These are phyloP conservation scores for Ahaetulla prasina DNA, from an alignment of 2,113 vertebrate species.

Conservation along the genomic window DNA sequence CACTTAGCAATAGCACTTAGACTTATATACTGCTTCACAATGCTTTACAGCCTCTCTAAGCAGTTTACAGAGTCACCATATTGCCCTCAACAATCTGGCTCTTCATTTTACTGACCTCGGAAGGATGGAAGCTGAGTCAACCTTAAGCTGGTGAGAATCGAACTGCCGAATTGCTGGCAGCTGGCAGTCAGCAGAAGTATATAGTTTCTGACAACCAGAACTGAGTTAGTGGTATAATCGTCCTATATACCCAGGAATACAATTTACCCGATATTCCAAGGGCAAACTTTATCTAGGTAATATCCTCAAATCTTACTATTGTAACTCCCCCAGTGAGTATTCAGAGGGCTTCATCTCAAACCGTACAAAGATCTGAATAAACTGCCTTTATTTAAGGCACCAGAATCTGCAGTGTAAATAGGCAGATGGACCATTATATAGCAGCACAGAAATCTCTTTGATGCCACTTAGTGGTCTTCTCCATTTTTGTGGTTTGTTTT, in stretches of 20 bases:
- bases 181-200: neutral
- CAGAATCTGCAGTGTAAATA: neutral
- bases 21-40: no score
- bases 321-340: slow-evolving; percentile 33
- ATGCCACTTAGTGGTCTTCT: neutral
- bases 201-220: neutral
- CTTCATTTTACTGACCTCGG: no score
- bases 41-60: no score
- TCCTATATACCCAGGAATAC: neutral
- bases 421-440: neutral
- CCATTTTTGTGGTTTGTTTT: neutral
- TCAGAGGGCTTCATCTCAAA: neutral
- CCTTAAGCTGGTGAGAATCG: no score
- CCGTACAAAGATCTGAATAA: slow-evolving; percentile 10
- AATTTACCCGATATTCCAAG: slow-evolving; percentile 20
- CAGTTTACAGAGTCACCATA: no score
- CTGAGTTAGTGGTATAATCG: neutral
- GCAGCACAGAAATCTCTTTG: neutral
- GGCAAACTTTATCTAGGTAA: neutral
- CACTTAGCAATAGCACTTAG: no score
- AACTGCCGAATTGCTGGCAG: no score
- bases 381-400: neutral
- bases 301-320: slow-evolving; percentile 18
- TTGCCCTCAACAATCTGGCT: no score
- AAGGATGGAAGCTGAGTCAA: no score